Evolutionary conservation across 1,140 invertebrate genomes (phyloP).

Genomic region (Drosophila melanica): DNA sequence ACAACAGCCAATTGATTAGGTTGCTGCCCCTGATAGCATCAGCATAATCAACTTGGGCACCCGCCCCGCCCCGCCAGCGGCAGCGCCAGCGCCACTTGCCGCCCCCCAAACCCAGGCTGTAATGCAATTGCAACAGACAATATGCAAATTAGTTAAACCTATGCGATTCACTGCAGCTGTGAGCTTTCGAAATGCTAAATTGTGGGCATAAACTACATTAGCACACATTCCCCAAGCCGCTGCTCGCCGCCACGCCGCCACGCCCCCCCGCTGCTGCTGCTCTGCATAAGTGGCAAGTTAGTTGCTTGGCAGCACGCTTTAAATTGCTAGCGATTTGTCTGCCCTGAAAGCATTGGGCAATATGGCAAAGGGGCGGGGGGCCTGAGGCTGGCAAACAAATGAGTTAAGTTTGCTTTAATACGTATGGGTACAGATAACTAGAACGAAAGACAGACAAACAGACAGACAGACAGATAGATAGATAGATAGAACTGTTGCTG

Average conservation of each 20-base stretch:
- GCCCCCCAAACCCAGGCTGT: conserved; percentile 2
- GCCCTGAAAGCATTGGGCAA: conserved; percentile 16
- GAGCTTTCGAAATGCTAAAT: conserved; percentile 62
- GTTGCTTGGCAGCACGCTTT: conserved; percentile 54
- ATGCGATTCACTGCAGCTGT: conserved; percentile 54
- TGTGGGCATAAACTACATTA: conserved; percentile 77
- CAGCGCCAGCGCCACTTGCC: not conserved
- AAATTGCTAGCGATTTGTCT: conserved; percentile 57
- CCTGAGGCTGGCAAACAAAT: conserved; percentile 34
- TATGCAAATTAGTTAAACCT: conserved; percentile 73
- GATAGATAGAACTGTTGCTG: conserved; percentile 1
- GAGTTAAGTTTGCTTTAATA: conserved; percentile 49
- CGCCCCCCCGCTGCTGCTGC: not conserved
- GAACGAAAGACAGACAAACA: not conserved
- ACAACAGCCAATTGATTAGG: conserved; percentile 68
- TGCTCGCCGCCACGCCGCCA: not conserved
- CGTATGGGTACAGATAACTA: conserved; percentile 4
- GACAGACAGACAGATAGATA: not conserved
- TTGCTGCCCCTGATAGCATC: conserved; percentile 1
- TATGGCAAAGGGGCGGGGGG: not conserved
- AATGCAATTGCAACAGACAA: conserved; percentile 69
- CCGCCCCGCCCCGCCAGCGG: not conserved
- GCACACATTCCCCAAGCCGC: conserved; percentile 33
- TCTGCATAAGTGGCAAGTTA: conserved; percentile 46
- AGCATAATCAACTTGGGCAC: not conserved